Conservation (phyloP, 2,888 invertebrate species). For the Choreutis nemorana region DNA sequence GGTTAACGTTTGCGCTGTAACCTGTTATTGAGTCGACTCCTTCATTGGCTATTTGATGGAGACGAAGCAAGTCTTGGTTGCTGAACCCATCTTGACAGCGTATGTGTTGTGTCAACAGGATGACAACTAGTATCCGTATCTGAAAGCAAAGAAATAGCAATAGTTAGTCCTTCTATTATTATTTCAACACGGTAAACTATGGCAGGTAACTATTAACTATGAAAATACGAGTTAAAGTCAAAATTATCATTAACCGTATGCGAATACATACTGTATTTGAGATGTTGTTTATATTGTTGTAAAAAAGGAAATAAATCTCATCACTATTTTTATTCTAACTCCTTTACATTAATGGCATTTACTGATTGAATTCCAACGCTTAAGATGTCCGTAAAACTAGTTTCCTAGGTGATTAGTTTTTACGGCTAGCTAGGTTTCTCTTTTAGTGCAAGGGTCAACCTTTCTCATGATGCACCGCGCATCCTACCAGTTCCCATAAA, state of each 20-base stretch:
- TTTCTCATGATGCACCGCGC: not conserved
- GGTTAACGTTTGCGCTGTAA: slow-evolving; percentile 35
- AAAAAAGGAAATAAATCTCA: too few relatives aligned
- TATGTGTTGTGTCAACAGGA: slow-evolving; percentile 29
- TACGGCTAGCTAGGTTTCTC: slow-evolving; percentile 20
- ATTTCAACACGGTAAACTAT: slow-evolving; percentile 2
- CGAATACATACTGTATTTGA: too few relatives aligned
- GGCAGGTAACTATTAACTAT: too few relatives aligned
- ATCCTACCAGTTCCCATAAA: too few relatives aligned
- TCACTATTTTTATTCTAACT: too few relatives aligned
- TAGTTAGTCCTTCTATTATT: not conserved
- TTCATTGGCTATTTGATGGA: slow-evolving; percentile 37
- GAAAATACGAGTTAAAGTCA: too few relatives aligned
- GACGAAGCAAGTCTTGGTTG: slow-evolving; percentile 40
- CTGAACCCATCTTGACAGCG: slow-evolving; percentile 49
- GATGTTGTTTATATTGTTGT: too few relatives aligned
- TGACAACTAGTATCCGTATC: slow-evolving; percentile 55
- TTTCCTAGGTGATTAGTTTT: slow-evolving; percentile 14
- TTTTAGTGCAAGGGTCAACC: slow-evolving; percentile 13
- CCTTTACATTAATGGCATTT: too few relatives aligned
- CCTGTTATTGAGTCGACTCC: slow-evolving; percentile 34
- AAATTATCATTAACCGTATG: too few relatives aligned
- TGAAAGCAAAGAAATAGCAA: slow-evolving; percentile 30
- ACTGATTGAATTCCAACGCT: too few relatives aligned
- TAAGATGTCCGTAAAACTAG: slow-evolving; percentile 13